These are phyloP conservation scores for Fukomys damarensis DNA, from an alignment of 2,113 vertebrate species.

Conservation along the genomic window DNA sequence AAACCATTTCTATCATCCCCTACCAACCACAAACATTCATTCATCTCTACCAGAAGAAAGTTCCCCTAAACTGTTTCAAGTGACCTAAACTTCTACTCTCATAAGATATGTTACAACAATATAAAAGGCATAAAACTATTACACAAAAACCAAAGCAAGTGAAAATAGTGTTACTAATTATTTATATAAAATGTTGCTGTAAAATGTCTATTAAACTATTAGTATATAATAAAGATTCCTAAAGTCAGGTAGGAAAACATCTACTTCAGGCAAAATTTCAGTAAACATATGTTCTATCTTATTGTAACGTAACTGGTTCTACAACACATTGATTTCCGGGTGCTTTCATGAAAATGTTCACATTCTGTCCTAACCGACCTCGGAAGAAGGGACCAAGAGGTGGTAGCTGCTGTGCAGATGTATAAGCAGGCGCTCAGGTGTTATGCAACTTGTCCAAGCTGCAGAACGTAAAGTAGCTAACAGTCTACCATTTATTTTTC, in stretches of 20 bases:
- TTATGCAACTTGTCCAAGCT: not conserved
- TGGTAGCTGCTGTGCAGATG: not conserved
- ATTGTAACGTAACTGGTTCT: not conserved
- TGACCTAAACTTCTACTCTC: constrained; percentile 18
- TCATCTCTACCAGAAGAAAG: constrained; percentile 5
- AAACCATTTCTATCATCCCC: constrained; percentile 65
- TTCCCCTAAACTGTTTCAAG: constrained; percentile 41
- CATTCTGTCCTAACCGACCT: not conserved
- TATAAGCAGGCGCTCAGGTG: not conserved
- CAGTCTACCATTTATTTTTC: not conserved
- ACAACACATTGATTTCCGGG: not conserved
- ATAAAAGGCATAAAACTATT: not conserved
- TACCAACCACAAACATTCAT: constrained; percentile 65
- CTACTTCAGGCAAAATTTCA: constrained; percentile 15
- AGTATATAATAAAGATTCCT: not conserved
- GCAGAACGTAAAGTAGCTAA: not conserved
- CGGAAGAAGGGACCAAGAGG: not conserved
- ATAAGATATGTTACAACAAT: constrained; percentile 12
- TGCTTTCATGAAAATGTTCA: not conserved
- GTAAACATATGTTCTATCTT: not conserved
- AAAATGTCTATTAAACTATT: not conserved
- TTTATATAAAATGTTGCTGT: not conserved
- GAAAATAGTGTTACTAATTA: constrained; percentile 8
- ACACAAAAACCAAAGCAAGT: not conserved
- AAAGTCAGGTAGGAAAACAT: not conserved